Base-by-base conservation (phyloP, 2,797 vertebrate genomes). In the Parambassis ranga region DNA sequence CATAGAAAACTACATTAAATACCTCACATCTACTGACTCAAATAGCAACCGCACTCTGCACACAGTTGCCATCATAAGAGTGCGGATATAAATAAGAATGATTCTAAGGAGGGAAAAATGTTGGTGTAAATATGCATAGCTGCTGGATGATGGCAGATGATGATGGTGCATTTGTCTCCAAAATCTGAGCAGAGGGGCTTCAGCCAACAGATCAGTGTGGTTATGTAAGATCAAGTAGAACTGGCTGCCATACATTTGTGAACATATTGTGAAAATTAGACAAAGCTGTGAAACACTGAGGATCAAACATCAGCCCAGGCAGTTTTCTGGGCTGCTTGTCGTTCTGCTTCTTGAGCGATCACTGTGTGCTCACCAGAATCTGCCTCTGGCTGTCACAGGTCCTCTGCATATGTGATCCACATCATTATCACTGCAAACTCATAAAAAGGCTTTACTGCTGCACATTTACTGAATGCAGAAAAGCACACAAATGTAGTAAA, bases 291-390 rank as follows among this genome's bases (percentile, higher is more conserved):
- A 65, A 24, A 61, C 22, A 10, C 33, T 71, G 50, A 63, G 39
- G 51, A 70, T 79, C 64, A 60, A 65, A 63, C 65, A 49, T 38
- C 6, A 5, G 56, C 65, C 72, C 49, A 2, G 61, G 60, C 57
- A 43, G 58, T 65, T 75, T 65, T 71, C 52, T 30, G 60, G 57
- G 63, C 48, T 58, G 59, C 63, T 75, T 79, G 67, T 74, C 82
- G 75, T 82, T 86, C 47, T 51, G 32, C 66, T 73, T 78, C 65
- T 75, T 44, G 44, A 84, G 71, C 65, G 73, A 83, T 83, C 77
- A 42, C 52, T 74, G 69, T 50, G 74, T 74, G 65, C 14, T 83
- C 38, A 57, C 41, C 67, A 85, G 65, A 72, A 24, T 61, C 36
- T 57, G 79, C 84, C 80, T 60, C 49, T 31, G 77, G 81, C 72